Conservation (phyloP, 2,888 invertebrate species). For the Apodemia hepburni region DNA sequence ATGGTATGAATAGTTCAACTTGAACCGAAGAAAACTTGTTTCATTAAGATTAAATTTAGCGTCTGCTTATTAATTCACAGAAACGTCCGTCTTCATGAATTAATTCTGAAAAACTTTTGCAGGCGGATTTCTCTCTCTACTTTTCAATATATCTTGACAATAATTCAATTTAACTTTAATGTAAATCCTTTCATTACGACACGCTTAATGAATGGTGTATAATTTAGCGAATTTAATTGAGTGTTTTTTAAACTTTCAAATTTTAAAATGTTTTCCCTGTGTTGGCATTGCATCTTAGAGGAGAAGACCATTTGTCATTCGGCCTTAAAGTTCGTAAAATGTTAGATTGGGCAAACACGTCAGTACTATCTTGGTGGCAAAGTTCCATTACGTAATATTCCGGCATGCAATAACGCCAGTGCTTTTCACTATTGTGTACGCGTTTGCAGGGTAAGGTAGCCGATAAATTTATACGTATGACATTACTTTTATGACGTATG, state of each 20-base stretch:
- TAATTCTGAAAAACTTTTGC: constrained; percentile 36
- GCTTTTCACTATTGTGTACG: too few species aligned
- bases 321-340: too few species aligned
- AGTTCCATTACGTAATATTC: too few species aligned
- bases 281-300: too few species aligned
- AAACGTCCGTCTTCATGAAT: constrained; percentile 51
- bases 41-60: constrained; percentile 72
- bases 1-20: constrained; percentile 21
- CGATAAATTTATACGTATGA: too few species aligned
- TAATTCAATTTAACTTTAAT: constrained; percentile 20
- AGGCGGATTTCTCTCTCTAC: constrained; percentile 31
- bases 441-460: too few species aligned
- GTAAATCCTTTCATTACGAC: constrained; percentile 4
- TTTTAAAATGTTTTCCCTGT: too few species aligned
- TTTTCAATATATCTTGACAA: constrained; percentile 13
- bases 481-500: too few species aligned
- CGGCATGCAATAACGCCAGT: too few species aligned
- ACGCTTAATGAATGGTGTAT: neutral
- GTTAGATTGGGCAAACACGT: too few species aligned
- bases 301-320: too few species aligned
- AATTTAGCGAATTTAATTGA: neutral
- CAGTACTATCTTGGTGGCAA: too few species aligned
- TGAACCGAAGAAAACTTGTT: constrained; percentile 58
- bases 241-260: neutral
- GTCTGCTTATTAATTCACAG: constrained; percentile 67